Evolutionary conservation across 2,888 invertebrate genomes (phyloP).

Genomic region (Acholoe squamosa): DNA sequence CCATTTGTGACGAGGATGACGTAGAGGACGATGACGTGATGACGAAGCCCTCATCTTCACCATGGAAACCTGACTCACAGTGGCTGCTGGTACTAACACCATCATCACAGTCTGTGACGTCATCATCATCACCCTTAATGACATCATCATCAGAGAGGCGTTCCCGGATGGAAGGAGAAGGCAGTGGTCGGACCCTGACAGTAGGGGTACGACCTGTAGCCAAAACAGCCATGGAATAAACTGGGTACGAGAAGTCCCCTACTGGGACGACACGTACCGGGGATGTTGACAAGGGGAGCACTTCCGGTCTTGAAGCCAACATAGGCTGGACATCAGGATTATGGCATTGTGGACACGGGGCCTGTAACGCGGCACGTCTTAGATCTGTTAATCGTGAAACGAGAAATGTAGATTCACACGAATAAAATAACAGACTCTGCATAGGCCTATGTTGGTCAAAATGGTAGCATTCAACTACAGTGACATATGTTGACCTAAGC

Average conservation of each 20-base stretch:
- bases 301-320: slow-evolving; percentile 35
- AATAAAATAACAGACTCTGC: too few species aligned
- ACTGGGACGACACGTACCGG: slow-evolving; percentile 1
- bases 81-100: not conserved
- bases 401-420: too few species aligned
- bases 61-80: slow-evolving; percentile 58
- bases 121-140: not conserved
- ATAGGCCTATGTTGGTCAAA: too few species aligned
- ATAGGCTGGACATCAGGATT: not conserved
- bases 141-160: not conserved
- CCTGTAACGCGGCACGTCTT: not conserved
- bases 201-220: not conserved
- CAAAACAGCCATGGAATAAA: slow-evolving; percentile 1
- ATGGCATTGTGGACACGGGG: not conserved
- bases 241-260: not conserved
- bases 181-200: not conserved
- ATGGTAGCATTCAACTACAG: too few species aligned
- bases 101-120: not conserved
- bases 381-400: not conserved
- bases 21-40: not conserved
- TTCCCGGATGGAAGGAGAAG: not conserved
- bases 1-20: not conserved
- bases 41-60: slow-evolving; percentile 11
- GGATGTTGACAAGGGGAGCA: not conserved
- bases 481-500: too few species aligned